phyloP scores from a whole-genome alignment of 2,797 vertebrate species.

The Zonotrichia albicollis region DNA sequence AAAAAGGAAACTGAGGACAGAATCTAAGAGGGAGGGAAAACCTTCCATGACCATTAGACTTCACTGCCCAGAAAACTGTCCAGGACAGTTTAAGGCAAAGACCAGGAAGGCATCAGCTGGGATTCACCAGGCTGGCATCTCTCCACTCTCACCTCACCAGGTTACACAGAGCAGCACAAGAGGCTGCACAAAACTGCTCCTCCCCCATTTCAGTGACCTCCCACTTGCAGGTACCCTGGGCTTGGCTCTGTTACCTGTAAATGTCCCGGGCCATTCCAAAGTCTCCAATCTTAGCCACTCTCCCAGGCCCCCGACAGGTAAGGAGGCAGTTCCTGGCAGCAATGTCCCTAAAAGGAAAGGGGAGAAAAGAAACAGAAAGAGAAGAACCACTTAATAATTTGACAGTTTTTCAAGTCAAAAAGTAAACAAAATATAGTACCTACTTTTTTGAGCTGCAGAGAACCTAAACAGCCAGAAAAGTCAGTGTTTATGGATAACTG shows the following conservation, averaged over 20 bases:
- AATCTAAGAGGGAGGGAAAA: background rate
- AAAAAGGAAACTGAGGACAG: background rate
- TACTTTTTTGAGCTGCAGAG: background rate
- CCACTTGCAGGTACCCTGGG: background rate
- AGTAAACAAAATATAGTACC: background rate
- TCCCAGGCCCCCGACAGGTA: conserved; percentile 90
- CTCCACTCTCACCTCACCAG: background rate
- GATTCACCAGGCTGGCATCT: background rate
- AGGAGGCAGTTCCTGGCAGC: conserved; percentile 97
- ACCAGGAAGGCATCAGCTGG: background rate
- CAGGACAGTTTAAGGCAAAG: background rate
- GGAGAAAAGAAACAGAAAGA: conserved; percentile 18
- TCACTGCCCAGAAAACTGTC: background rate
- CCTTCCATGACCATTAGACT: background rate
- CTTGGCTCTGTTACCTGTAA: conserved; percentile 85
- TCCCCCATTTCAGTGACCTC: background rate
- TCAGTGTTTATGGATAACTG: background rate
- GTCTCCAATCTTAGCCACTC: conserved; percentile 97
- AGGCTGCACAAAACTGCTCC: background rate
- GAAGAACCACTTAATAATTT: background rate
- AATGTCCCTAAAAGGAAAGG: conserved; percentile 85
- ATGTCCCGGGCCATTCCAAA: conserved; percentile 99
- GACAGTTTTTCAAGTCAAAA: background rate
- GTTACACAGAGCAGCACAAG: background rate
- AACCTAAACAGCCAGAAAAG: background rate